These are phyloP conservation scores for Propsilocerus akamusi DNA, from an alignment of 1,140 invertebrate species.

Conservation along the genomic window DNA sequence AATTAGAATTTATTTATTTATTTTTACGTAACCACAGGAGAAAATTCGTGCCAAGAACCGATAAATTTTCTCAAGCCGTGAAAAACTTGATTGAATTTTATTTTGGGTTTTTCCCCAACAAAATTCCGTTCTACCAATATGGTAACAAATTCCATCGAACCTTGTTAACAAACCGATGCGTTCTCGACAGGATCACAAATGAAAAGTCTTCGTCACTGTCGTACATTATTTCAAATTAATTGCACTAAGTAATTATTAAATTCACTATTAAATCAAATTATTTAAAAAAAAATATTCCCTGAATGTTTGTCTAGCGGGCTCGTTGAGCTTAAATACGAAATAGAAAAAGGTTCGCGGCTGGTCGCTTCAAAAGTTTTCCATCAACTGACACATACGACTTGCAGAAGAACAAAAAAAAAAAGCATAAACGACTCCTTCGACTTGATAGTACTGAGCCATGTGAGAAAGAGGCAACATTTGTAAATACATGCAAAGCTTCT, in stretches of 20 bases:
- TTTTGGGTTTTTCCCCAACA: background rate
- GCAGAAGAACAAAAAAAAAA: too few species aligned
- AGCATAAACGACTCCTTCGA: too few species aligned
- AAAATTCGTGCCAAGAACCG: background rate
- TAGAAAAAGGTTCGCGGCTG: background rate
- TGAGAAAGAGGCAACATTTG: too few species aligned
- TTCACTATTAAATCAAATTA: background rate
- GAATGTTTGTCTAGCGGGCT: too few species aligned
- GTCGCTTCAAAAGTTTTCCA: background rate
- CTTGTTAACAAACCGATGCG: constrained; percentile 10
- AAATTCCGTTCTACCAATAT: constrained; percentile 9
- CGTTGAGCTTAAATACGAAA: too few species aligned
- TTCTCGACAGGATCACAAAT: constrained; percentile 24
- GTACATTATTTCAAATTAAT: background rate
- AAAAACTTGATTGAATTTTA: background rate
- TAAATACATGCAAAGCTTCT: too few species aligned
- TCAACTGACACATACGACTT: background rate
- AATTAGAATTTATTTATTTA: constrained; percentile 12
- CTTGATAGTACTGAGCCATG: too few species aligned
- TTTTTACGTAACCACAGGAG: background rate
- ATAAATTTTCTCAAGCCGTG: background rate
- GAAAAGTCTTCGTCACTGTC: constrained; percentile 25
- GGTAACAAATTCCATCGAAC: too few species aligned
- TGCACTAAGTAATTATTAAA: background rate
- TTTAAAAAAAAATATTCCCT: background rate